phyloP scores from a whole-genome alignment of 2,888 invertebrate species.

The Pilophorus perplexus region DNA sequence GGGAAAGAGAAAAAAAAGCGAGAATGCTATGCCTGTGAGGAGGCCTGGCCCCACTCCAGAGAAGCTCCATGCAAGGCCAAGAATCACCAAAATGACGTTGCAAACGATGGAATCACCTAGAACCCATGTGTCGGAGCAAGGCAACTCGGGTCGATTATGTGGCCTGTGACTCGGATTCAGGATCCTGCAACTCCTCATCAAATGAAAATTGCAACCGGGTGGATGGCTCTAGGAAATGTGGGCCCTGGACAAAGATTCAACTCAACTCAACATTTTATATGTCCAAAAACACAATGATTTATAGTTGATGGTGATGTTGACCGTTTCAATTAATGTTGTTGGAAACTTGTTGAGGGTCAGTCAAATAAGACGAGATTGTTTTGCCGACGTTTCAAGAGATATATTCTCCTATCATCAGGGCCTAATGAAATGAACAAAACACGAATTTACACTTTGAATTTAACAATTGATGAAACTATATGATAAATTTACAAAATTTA shows the following conservation, averaged over 20 bases:
- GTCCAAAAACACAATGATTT: too few species aligned
- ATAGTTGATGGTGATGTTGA: too few species aligned
- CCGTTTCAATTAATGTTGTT: too few species aligned
- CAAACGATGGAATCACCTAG: neutral
- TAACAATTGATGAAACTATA: too few species aligned
- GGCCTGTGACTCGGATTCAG: neutral
- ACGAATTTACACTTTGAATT: too few species aligned
- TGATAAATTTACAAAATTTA: too few species aligned
- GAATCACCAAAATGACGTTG: neutral
- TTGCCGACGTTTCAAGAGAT: too few species aligned
- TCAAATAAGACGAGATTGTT: too few species aligned
- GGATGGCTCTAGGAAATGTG: neutral
- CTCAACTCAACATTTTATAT: too few species aligned
- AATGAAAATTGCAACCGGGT: neutral
- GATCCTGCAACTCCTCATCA: neutral
- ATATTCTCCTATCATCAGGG: too few species aligned
- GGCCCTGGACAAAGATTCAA: neutral
- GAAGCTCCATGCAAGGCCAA: neutral
- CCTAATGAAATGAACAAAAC: too few species aligned
- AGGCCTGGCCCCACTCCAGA: neutral
- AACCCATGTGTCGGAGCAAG: neutral
- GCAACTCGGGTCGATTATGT: neutral
- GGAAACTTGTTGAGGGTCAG: too few species aligned
- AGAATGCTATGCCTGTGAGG: neutral
- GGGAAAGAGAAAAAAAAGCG: neutral